phyloP scores from a whole-genome alignment of 1,140 invertebrate genomes.

The Tyrophagus putrescentiae region DNA sequence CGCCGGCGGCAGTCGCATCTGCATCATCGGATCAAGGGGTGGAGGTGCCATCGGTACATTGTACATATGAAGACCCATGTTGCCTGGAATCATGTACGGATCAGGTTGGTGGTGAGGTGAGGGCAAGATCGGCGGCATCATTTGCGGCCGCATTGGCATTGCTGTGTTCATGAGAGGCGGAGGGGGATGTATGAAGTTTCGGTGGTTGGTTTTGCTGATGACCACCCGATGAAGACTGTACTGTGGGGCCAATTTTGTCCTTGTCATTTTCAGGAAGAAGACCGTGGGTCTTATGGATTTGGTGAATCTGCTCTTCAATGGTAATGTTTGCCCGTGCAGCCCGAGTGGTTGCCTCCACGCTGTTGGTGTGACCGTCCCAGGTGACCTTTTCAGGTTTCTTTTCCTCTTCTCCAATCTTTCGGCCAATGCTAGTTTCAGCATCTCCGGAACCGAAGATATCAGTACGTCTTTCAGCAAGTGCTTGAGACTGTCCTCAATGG shows the following conservation, averaged over 20 bases:
- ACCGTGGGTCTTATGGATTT: conserved; percentile 86
- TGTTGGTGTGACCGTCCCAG: conserved; percentile 96
- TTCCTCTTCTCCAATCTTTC: conserved; percentile 88
- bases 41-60: background rate
- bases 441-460: conserved; percentile 98
- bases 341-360: conserved; percentile 73
- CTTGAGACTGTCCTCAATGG: conserved; percentile 88
- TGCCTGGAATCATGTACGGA: conserved; percentile 15
- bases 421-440: conserved; percentile 96
- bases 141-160: background rate
- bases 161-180: background rate
- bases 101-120: conserved; percentile 21
- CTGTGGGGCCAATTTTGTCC: conserved; percentile 45
- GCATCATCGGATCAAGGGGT: conserved; percentile 22
- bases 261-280: conserved; percentile 82
- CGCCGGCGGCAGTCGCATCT: conserved; percentile 12
- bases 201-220: background rate
- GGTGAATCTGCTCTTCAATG: conserved; percentile 88
- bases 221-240: conserved; percentile 27
- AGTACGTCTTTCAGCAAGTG: conserved; percentile 93
- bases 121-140: conserved; percentile 11
- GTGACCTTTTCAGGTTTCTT: conserved; percentile 67
- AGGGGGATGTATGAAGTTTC: background rate
- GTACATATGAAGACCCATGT: conserved; percentile 16
- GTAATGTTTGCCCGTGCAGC: conserved; percentile 88